Percentiles rank a stretch among this genome's conserved stretches.
These are phyloP conservation scores for Percopsis omiscomaycus DNA, from an alignment of 2,797 vertebrate species.

Conservation along the genomic window DNA sequence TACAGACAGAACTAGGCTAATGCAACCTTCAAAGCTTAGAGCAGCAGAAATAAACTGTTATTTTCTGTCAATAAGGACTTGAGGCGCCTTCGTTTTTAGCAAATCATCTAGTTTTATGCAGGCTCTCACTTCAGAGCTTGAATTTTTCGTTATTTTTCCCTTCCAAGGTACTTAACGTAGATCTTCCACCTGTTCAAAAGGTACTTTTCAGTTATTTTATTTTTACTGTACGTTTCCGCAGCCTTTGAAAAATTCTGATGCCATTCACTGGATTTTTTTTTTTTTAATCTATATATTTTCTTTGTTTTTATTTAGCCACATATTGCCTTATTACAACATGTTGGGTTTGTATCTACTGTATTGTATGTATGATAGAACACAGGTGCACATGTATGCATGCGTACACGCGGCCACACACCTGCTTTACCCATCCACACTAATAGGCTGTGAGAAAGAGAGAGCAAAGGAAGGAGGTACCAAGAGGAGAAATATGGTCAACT, in stretches of 20 bases:
- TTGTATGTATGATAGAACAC: conserved; percentile 46
- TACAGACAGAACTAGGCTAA: conserved; percentile 14
- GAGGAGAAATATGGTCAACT: conserved; percentile 39
- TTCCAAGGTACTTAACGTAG: neutral
- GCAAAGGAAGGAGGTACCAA: conserved; percentile 19
- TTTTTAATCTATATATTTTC: conserved; percentile 7
- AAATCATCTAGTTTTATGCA: neutral
- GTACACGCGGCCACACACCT: conserved; percentile 6
- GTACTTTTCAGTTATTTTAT: neutral
- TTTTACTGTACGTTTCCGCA: conserved; percentile 42
- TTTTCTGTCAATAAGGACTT: conserved; percentile 16
- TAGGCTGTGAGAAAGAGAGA: conserved; percentile 12
- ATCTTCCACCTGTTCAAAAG: conserved; percentile 6
- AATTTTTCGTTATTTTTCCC: too few relatives aligned
- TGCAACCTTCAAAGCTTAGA: conserved; percentile 18
- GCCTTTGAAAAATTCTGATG: conserved; percentile 60
- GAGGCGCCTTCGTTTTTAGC: neutral
- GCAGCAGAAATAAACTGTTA: conserved; percentile 14
- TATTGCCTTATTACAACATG: conserved; percentile 75
- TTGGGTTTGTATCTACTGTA: conserved; percentile 54
- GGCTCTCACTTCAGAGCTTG: too few relatives aligned
- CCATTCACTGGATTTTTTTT: conserved; percentile 29
- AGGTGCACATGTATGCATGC: conserved; percentile 12
- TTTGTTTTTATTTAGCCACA: conserved; percentile 59
- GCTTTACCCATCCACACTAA: conserved; percentile 16